Evolutionary conservation across 2,113 vertebrate species (phyloP).

Genomic region (Siphamia tubifer): DNA sequence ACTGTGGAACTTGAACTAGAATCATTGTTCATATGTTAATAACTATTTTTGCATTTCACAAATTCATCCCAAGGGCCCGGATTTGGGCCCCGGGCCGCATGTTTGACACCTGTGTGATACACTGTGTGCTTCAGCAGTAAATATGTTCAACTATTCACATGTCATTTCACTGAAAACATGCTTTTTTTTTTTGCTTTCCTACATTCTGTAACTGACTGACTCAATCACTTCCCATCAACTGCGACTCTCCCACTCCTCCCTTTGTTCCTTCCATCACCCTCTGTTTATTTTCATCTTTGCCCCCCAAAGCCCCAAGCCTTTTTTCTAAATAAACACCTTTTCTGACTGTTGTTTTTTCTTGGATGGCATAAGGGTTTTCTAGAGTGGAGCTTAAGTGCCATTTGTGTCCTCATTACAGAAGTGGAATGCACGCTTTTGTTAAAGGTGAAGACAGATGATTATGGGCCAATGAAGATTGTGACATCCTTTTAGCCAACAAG

Average conservation of each 20-base stretch:
- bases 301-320: not conserved
- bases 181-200: no score
- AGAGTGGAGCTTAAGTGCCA: conserved; percentile 13
- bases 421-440: conserved; percentile 24
- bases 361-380: conserved; percentile 4
- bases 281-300: not conserved
- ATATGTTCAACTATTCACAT: not conserved
- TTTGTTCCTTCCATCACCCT: conserved; percentile 4
- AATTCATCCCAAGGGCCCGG: no score
- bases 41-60: no score
- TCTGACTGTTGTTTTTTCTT: conserved; percentile 18
- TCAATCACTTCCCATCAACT: not conserved
- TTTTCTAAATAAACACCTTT: conserved; percentile 4
- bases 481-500: conserved; percentile 47
- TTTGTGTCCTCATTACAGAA: conserved; percentile 46
- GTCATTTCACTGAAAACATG: conserved; percentile 7
- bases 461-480: conserved; percentile 8
- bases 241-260: not conserved
- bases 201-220: conserved; percentile 24
- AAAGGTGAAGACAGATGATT: conserved; percentile 43
- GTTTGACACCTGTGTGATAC: no score
- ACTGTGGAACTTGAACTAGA: no score
- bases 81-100: no score
- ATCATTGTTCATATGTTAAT: no score
- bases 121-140: no score